Evolutionary conservation across 2,113 vertebrate genomes (phyloP).

Genomic region (Melanerpes aurifrons): DNA sequence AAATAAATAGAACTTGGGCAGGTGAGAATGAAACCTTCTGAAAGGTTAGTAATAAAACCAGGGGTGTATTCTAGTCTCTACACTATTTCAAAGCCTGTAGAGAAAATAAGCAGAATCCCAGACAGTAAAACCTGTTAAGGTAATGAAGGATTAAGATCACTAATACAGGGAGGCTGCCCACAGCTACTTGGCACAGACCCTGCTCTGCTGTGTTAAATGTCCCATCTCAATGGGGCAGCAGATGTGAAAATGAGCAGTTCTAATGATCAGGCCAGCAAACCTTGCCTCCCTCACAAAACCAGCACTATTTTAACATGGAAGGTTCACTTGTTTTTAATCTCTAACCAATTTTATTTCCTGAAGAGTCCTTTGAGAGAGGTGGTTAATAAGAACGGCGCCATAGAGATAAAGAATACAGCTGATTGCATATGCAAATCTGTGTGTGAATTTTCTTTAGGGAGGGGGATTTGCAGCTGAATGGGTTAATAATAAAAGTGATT

Average conservation of each 20-base stretch:
- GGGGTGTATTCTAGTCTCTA: neutral
- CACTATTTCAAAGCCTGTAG: neutral
- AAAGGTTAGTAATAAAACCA: accelerated
- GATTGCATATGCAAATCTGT: slow-evolving; percentile 68
- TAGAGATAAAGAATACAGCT: slow-evolving; percentile 61
- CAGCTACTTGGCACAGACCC: slow-evolving; percentile 5
- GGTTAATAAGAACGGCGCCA: slow-evolving; percentile 33
- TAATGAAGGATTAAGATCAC: neutral
- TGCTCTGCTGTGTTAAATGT: neutral
- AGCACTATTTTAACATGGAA: neutral
- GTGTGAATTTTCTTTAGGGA: slow-evolving; percentile 43
- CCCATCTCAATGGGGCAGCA: neutral
- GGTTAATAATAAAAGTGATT: slow-evolving; percentile 64
- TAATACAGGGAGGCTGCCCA: neutral
- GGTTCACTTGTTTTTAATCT: slow-evolving; percentile 46
- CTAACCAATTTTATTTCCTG: slow-evolving; percentile 36
- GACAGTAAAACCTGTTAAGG: slow-evolving; percentile 12
- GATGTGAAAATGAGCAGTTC: neutral
- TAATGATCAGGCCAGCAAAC: neutral
- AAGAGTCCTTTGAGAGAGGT: slow-evolving; percentile 52
- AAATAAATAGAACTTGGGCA: neutral
- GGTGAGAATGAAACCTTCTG: neutral
- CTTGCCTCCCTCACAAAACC: neutral
- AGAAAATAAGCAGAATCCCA: neutral
- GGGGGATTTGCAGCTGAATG: slow-evolving; percentile 70